Base-by-base conservation (phyloP, 2,113 vertebrate species). In the Prochilodus magdalenae region DNA sequence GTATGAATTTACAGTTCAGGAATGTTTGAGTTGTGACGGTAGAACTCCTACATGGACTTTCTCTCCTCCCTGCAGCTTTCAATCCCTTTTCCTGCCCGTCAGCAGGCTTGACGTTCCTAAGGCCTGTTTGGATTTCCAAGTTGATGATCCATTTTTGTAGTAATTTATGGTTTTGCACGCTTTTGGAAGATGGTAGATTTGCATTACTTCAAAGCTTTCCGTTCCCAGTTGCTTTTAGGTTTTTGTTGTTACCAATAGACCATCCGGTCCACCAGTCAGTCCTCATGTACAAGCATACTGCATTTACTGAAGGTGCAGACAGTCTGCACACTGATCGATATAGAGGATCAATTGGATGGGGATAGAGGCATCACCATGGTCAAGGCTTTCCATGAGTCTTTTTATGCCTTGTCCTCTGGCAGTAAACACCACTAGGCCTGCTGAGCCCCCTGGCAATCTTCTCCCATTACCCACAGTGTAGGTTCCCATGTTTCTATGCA, bases 1-100 rank as follows among this genome's bases (percentile, higher is more conserved):
- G 75, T 81, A 36, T 81, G 24, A 59, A 79, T 75, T 69, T 79
- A 78, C 75, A 78, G 66, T 62, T 26, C 14, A 40, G 75, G 62
- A 62, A 77, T 69, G 29, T 55, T 72, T 71, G 69, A 71, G 73
- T 73, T 77, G 63, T 53, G 33, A 49, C 51, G 69, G 65, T 85
- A 49, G 30, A 36, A 60, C 53, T 78, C 51, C 27, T 69, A 33
- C 53, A 76, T 33, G 69, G 36, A 71, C 7, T 47, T 22, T 57
- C 40, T 69, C 66, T 77, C 55, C 29, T 51, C 65, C 74, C 74
- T 77, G 12, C 24, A 65, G 63, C 4, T 6, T 55, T 40, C 20
- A 0, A 20, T 33, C 5, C 29, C 36, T 51, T 60, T 72, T 49
- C 49, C 77, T 47, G 33, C 57, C 36, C 15, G 22, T 80, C 55